Evolutionary conservation across 2,888 invertebrate species (phyloP).

Genomic region (Peribatodes rhomboidaria): DNA sequence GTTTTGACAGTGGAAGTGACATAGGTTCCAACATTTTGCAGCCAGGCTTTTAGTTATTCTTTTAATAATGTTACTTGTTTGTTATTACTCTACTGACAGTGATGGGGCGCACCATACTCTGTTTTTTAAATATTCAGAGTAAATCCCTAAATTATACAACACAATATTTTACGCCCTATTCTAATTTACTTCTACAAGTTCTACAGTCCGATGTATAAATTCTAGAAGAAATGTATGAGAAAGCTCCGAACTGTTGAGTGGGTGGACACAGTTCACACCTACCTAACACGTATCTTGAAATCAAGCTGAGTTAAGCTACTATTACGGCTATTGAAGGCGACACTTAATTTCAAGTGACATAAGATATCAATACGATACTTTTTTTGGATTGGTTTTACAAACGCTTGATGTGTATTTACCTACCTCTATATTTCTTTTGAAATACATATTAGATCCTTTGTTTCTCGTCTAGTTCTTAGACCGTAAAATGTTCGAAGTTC

Average conservation of each 20-base stretch:
- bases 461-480: no score
- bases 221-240: constrained; percentile 42
- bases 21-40: no score
- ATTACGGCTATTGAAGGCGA: constrained; percentile 61
- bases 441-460: no score
- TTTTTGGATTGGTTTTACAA: constrained; percentile 34
- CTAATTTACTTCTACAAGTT: constrained; percentile 12
- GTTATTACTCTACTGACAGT: no score
- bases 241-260: constrained; percentile 34
- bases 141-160: not conserved
- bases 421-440: no score
- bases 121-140: not conserved
- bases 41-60: no score
- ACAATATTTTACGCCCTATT: constrained; percentile 6
- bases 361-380: constrained; percentile 62
- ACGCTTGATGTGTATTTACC: not conserved
- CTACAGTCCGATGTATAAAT: constrained; percentile 9
- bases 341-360: constrained; percentile 68
- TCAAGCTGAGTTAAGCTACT: constrained; percentile 59
- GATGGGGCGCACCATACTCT: no score
- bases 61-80: no score
- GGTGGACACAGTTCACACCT: constrained; percentile 58
- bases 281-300: constrained; percentile 59
- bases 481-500: no score
- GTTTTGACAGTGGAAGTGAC: no score